These are phyloP conservation scores for Megamerina dolium DNA, from an alignment of 2,888 invertebrate species.

Conservation along the genomic window DNA sequence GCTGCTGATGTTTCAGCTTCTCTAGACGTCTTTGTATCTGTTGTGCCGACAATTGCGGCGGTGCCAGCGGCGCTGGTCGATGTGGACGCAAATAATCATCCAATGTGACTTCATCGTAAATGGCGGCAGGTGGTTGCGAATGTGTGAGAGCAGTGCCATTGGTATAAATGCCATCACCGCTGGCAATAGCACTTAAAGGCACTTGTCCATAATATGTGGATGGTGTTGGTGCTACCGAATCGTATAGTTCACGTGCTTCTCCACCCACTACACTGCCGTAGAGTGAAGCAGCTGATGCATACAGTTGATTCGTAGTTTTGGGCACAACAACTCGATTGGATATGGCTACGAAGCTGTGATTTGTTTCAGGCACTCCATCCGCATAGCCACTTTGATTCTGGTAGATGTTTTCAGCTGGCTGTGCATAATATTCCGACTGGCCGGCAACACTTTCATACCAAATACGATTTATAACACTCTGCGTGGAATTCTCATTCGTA, in stretches of 20 bases:
- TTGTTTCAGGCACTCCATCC: constrained; percentile 22
- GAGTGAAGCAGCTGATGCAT: constrained; percentile 33
- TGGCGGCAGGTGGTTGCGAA: constrained; percentile 25
- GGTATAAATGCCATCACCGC: constrained; percentile 19
- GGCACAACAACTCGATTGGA: constrained; percentile 44
- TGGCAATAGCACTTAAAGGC: constrained; percentile 23
- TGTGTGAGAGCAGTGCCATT: constrained; percentile 22
- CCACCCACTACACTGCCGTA: constrained; percentile 36
- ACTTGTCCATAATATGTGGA: constrained; percentile 45
- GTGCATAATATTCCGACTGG: constrained; percentile 37
- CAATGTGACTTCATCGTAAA: constrained; percentile 47
- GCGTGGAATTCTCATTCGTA: constrained; percentile 35
- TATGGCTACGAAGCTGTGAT: constrained; percentile 45
- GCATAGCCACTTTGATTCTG: constrained; percentile 30
- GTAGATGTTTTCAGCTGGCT: constrained; percentile 36
- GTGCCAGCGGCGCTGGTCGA: constrained; percentile 58
- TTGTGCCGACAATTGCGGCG: constrained; percentile 48
- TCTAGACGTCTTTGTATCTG: constrained; percentile 49
- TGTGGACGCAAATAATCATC: constrained; percentile 53
- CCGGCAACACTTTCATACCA: constrained; percentile 51
- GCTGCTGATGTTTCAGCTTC: constrained; percentile 42
- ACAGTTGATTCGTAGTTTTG: constrained; percentile 25
- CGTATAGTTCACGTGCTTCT: constrained; percentile 41
- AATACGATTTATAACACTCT: constrained; percentile 50
- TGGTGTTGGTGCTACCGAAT: constrained; percentile 40